Percentiles rank a stretch among this genome's conserved stretches.
phyloP scores from a whole-genome alignment of 92 coral and sea anemone species.

The Epizoanthus stellaris region DNA sequence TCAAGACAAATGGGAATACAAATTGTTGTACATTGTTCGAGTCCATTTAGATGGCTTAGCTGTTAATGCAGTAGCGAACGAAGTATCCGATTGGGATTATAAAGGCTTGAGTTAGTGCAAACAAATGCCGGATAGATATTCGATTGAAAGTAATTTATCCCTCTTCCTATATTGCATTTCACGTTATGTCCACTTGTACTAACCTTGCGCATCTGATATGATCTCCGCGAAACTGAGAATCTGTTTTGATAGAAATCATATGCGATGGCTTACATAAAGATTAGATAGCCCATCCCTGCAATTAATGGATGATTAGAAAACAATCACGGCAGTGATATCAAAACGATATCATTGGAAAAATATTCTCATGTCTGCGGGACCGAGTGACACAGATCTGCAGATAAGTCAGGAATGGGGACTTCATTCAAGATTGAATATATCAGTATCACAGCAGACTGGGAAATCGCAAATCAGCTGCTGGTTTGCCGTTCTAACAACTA shows the following conservation, averaged over 20 bases:
- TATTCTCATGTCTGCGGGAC: conserved; percentile 10
- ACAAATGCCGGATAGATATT: conserved; percentile 29
- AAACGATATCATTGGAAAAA: background rate
- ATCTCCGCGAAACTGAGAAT: conserved; percentile 5
- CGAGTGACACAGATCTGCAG: background rate
- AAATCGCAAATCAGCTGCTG: too few species aligned
- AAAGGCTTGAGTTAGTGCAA: conserved; percentile 25
- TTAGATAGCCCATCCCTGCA: conserved; percentile 29
- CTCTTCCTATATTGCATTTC: background rate
- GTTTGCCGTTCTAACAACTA: too few species aligned
- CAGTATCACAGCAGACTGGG: background rate
- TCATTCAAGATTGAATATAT: background rate
- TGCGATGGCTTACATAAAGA: background rate
- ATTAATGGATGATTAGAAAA: conserved; percentile 40
- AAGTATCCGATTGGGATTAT: conserved; percentile 46
- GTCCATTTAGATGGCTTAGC: conserved; percentile 48
- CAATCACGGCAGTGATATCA: conserved; percentile 31
- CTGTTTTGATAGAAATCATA: conserved; percentile 7
- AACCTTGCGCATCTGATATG: background rate
- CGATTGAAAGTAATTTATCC: background rate
- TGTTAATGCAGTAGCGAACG: conserved; percentile 36
- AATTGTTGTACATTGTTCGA: conserved; percentile 43
- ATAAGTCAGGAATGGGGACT: background rate
- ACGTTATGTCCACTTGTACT: conserved; percentile 3
- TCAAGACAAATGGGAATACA: conserved; percentile 39